phyloP scores from a whole-genome alignment of 1,140 invertebrate genomes.

The Pogonomyrmex californicus region DNA sequence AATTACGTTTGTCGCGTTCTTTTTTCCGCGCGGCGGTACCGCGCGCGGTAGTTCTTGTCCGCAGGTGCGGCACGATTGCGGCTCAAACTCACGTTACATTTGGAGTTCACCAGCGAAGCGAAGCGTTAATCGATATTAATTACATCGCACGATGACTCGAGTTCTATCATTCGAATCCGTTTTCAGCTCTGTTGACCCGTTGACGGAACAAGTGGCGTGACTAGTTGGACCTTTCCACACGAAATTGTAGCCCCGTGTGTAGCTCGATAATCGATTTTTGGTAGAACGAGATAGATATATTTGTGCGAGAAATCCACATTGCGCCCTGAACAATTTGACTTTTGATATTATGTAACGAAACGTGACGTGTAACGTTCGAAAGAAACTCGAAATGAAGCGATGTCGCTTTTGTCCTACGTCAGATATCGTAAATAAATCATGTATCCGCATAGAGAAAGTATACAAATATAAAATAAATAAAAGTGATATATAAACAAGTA shows the following conservation, averaged over 20 bases:
- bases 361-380: conserved; percentile 2
- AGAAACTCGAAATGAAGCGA: background rate
- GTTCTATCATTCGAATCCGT: conserved; percentile 28
- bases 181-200: conserved; percentile 38
- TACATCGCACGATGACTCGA: conserved; percentile 44
- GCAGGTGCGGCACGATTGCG: conserved; percentile 1
- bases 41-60: background rate
- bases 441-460: conserved; percentile 6
- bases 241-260: background rate
- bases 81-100: background rate
- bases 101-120: background rate
- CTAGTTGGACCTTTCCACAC: conserved; percentile 12
- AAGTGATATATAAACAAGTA: background rate
- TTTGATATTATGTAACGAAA: conserved; percentile 38
- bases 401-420: background rate
- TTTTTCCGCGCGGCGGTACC: background rate
- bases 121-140: conserved; percentile 56
- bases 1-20: background rate
- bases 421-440: background rate
- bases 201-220: conserved; percentile 2
- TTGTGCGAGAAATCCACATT: conserved; percentile 26
- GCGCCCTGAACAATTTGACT: conserved; percentile 24
- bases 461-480: background rate
- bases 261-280: conserved; percentile 52
- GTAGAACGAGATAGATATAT: conserved; percentile 17